Conservation (phyloP, 2,113 vertebrate species). For the Sialia sialis region DNA sequence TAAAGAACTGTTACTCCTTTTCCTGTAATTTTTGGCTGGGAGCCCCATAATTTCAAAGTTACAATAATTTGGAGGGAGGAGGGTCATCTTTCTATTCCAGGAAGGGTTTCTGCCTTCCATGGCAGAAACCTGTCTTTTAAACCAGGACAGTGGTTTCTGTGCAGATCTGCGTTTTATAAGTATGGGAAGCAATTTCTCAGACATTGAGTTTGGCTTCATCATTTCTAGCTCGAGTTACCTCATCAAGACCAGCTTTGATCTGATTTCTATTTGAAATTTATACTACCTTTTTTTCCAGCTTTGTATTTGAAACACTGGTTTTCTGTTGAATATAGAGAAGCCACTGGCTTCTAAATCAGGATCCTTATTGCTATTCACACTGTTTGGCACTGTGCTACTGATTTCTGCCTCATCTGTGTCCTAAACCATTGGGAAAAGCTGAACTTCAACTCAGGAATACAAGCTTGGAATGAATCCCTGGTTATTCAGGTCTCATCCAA, state of each 20-base stretch:
- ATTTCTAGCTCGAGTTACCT: background rate
- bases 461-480: background rate
- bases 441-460: background rate
- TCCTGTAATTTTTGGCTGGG: background rate
- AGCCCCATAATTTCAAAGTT: background rate
- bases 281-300: background rate
- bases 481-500: background rate
- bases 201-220: background rate
- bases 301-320: background rate
- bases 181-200: background rate
- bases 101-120: background rate
- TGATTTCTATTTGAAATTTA: background rate
- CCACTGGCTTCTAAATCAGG: background rate
- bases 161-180: background rate
- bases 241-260: background rate
- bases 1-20: background rate
- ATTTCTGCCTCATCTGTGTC: background rate
- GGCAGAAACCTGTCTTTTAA: background rate
- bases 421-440: background rate
- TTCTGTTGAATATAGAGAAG: background rate
- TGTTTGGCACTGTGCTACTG: background rate
- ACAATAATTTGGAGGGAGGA: background rate
- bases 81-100: background rate
- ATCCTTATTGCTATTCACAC: background rate
- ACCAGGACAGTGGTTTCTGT: background rate